Percentiles rank a stretch among this genome's conserved stretches.
Conservation (phyloP, 2,888 invertebrate genomes). For the Chaitophorus viminalis region DNA sequence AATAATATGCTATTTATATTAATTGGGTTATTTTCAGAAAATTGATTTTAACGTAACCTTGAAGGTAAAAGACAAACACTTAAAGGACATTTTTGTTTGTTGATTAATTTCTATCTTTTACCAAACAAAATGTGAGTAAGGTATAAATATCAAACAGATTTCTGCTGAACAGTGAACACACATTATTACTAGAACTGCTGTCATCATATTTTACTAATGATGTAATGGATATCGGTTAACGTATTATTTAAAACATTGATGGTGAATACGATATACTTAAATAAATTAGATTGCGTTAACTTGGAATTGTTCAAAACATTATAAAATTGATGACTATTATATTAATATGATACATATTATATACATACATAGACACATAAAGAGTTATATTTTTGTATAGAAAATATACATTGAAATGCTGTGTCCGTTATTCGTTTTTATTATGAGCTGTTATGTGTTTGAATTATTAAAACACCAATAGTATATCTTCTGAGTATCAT, state of each 20-base stretch:
- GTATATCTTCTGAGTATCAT: neutral
- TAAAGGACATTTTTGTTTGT: neutral
- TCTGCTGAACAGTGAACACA: neutral
- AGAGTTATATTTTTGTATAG: neutral
- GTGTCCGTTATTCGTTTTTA: conserved; percentile 34
- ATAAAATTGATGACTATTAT: neutral
- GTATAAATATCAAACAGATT: neutral
- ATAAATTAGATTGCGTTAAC: neutral
- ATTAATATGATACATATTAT: too few species aligned
- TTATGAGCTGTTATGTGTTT: conserved; percentile 34
- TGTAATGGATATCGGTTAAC: neutral
- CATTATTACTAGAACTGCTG: neutral
- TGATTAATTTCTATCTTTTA: conserved; percentile 1
- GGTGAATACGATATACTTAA: neutral
- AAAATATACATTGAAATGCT: neutral
- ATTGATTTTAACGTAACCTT: neutral
- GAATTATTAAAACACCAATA: conserved; percentile 25
- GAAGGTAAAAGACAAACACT: neutral
- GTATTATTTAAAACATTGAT: neutral
- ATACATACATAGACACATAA: neutral
- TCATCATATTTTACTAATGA: neutral
- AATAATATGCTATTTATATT: neutral
- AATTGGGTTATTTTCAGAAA: neutral
- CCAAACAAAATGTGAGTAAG: neutral
- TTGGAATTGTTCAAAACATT: neutral